Percentiles rank a stretch among this genome's conserved stretches.
phyloP scores from a whole-genome alignment of 2,113 vertebrate genomes.

The Agelaius tricolor region DNA sequence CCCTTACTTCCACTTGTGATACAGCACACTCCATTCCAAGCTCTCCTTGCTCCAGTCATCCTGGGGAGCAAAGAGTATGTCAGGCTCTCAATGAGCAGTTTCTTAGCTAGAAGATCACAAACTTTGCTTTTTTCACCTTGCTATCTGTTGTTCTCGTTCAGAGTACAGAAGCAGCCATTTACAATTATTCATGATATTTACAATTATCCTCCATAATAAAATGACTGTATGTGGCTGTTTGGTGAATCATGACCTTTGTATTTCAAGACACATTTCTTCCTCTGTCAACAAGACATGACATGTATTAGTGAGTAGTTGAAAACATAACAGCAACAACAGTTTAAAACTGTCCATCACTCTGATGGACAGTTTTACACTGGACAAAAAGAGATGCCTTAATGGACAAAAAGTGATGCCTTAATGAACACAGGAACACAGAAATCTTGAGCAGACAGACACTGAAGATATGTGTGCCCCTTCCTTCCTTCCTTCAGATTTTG shows the following conservation, averaged over 20 bases:
- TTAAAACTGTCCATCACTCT: background rate
- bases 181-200: background rate
- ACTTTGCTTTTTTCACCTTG: background rate
- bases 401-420: background rate
- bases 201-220: background rate
- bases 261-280: background rate
- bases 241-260: background rate
- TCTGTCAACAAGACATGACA: background rate
- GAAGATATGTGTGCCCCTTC: background rate
- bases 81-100: background rate
- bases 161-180: background rate
- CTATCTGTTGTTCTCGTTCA: background rate
- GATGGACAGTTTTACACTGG: background rate
- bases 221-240: background rate
- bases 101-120: background rate
- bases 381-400: background rate
- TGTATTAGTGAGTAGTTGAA: background rate
- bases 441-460: background rate
- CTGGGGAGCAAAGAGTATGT: background rate
- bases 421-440: background rate
- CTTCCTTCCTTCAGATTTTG: constrained; percentile 84
- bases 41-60: background rate
- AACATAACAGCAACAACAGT: background rate
- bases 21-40: background rate
- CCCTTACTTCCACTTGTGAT: background rate